A percentile compares a stretch with the other conserved stretches of the same genome.
Evolutionary conservation across 2,797 vertebrate genomes (phyloP).

Genomic region (Dromococcyx pavoninus): DNA sequence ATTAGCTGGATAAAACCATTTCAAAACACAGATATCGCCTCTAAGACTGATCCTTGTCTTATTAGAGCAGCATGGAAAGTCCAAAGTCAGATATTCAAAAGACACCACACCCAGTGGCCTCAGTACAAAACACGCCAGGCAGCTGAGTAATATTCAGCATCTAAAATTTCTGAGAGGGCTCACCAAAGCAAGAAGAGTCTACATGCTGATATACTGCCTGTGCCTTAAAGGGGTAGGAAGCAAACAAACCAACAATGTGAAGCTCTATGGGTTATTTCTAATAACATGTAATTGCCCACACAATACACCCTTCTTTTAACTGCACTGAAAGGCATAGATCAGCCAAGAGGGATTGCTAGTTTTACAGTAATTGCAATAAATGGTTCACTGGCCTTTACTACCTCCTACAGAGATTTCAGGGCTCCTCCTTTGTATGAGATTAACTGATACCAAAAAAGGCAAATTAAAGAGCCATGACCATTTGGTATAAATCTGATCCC

Average conservation of each 20-base stretch:
- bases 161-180: not conserved
- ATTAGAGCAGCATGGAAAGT: not conserved
- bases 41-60: not conserved
- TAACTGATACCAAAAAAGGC: not conserved
- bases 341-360: not conserved
- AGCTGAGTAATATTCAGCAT: not conserved
- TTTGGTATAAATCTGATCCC: not conserved
- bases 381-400: conserved; percentile 18
- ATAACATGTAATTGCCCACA: not conserved
- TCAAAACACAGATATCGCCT: not conserved
- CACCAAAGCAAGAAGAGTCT: not conserved
- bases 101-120: not conserved
- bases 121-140: not conserved
- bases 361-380: conserved; percentile 12
- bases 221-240: not conserved
- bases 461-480: not conserved
- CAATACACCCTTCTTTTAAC: not conserved
- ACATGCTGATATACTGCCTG: not conserved
- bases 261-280: not conserved
- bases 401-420: not conserved
- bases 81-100: not conserved
- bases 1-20: not conserved
- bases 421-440: not conserved
- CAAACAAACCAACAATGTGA: not conserved
- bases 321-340: not conserved